Conservation (phyloP, 2,888 invertebrate species). For the Cephus sareptanus region DNA sequence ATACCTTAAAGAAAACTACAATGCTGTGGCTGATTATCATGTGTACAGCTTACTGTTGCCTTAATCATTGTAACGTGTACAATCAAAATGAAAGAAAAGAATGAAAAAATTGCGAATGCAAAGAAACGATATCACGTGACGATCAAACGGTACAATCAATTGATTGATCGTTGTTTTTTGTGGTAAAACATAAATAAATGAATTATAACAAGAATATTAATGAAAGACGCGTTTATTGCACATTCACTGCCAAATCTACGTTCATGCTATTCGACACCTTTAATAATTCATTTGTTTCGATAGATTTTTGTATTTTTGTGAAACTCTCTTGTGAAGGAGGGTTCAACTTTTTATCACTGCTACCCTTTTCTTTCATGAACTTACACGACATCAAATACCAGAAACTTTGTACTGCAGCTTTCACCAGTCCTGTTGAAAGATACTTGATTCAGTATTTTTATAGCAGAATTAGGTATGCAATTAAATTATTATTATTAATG, state of each 20-base stretch:
- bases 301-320: constrained; percentile 11
- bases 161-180: not conserved
- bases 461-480: not conserved
- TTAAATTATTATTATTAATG: not conserved
- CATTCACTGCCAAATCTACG: not conserved
- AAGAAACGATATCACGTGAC: constrained; percentile 28
- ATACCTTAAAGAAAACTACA: not conserved
- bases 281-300: constrained; percentile 7
- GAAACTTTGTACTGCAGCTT: constrained; percentile 51
- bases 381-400: constrained; percentile 52
- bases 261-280: not conserved
- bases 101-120: constrained; percentile 1
- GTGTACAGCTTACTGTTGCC: constrained; percentile 33
- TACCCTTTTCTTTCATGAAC: constrained; percentile 32
- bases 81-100: constrained; percentile 23
- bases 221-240: constrained; percentile 1
- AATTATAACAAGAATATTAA: not conserved
- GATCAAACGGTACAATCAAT: not conserved
- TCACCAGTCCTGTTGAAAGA: constrained; percentile 45
- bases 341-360: constrained; percentile 22
- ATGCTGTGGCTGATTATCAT: constrained; percentile 5
- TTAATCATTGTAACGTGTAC: constrained; percentile 35
- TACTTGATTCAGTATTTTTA: not conserved
- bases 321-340: constrained; percentile 15
- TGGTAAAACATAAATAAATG: not conserved